A percentile compares a stretch with the other conserved stretches of the same genome.
Conservation (phyloP, 1,140 invertebrate species). For the Galleria mellonella region DNA sequence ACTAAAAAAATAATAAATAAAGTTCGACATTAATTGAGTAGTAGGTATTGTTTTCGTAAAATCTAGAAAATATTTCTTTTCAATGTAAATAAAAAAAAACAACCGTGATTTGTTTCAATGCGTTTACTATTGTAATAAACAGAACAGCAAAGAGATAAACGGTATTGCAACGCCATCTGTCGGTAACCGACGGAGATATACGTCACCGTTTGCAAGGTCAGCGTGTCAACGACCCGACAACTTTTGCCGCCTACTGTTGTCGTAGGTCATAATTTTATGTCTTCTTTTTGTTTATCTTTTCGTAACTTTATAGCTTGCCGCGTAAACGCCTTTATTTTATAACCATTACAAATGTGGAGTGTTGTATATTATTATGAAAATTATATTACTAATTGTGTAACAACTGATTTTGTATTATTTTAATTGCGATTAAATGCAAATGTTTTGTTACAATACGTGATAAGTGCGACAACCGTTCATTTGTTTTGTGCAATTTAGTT, state of each 20-base stretch:
- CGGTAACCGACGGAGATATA: conserved; percentile 29
- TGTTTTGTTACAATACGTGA: too few species aligned
- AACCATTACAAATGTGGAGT: neutral
- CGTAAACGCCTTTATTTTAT: conserved; percentile 40
- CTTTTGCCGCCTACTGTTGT: conserved; percentile 71
- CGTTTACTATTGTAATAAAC: conserved; percentile 10
- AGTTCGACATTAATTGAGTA: too few species aligned
- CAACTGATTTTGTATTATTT: neutral
- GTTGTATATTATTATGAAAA: neutral
- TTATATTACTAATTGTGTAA: neutral
- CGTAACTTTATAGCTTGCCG: conserved; percentile 63
- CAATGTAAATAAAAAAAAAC: too few species aligned
- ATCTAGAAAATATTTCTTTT: too few species aligned
- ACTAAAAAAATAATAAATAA: too few species aligned
- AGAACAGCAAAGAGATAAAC: conserved; percentile 6
- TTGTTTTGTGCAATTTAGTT: conserved; percentile 1
- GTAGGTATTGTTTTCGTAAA: too few species aligned
- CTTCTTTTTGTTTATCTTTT: conserved; percentile 74
- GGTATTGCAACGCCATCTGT: conserved; percentile 46
- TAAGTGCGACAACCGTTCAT: neutral
- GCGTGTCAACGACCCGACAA: conserved; percentile 68
- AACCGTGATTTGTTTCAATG: neutral
- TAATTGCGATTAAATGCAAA: too few species aligned
- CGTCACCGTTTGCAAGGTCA: conserved; percentile 55
- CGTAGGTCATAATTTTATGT: conserved; percentile 75